Conservation (phyloP, 2,888 invertebrate genomes). For the Masnerella sp. region DNA sequence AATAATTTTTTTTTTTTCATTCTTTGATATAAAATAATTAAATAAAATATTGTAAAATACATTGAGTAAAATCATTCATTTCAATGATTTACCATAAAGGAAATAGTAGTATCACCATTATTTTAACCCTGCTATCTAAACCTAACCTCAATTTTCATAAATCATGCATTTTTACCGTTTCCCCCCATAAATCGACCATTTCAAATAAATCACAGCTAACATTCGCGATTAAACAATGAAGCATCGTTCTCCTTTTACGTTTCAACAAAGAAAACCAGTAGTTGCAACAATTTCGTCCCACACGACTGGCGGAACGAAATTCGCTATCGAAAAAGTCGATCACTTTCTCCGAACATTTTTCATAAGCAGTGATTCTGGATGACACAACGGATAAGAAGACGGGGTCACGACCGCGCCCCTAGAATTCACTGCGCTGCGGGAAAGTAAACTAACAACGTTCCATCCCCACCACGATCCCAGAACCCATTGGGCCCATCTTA, state of each 20-base stretch:
- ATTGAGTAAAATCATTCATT: too few species aligned
- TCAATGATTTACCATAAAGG: too few species aligned
- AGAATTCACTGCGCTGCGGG: constrained; percentile 73
- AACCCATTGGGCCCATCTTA: constrained; percentile 12
- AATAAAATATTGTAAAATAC: too few species aligned
- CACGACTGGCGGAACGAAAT: too few species aligned
- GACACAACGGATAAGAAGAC: constrained; percentile 62
- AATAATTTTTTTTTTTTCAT: too few species aligned
- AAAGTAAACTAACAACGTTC: constrained; percentile 78
- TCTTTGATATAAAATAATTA: too few species aligned
- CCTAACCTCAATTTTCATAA: not conserved
- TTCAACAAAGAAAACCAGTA: not conserved
- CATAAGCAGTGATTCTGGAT: constrained; percentile 29
- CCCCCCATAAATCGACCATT: too few species aligned
- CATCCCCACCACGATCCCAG: constrained; percentile 73
- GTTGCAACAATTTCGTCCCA: not conserved
- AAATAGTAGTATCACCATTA: too few species aligned
- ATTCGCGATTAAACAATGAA: too few species aligned
- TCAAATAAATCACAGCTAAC: too few species aligned
- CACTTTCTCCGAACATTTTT: constrained; percentile 32
- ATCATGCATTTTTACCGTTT: not conserved
- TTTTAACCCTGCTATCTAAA: too few species aligned
- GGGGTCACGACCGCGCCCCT: constrained; percentile 76
- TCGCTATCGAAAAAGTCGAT: constrained; percentile 10
- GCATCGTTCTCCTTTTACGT: too few species aligned